Percentiles rank a stretch among this genome's conserved stretches.
These are phyloP conservation scores for Gyps fulvus DNA, from an alignment of 2,113 vertebrate genomes.

Conservation along the genomic window DNA sequence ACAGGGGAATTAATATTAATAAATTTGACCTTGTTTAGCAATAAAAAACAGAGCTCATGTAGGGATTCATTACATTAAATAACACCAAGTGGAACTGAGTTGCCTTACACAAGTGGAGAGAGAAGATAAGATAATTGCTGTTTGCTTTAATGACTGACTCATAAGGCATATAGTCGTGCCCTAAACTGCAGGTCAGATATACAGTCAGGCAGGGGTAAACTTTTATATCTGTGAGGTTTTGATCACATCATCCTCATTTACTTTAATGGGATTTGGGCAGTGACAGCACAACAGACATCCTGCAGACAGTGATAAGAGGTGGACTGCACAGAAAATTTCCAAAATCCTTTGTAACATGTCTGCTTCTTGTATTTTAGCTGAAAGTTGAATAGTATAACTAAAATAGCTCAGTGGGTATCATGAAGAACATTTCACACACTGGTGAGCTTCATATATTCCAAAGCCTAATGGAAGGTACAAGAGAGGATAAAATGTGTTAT, in stretches of 20 bases:
- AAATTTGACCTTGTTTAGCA: background rate
- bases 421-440: background rate
- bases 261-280: background rate
- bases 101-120: background rate
- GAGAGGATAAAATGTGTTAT: background rate
- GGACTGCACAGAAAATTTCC: background rate
- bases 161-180: background rate
- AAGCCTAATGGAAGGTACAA: background rate
- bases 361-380: background rate
- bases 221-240: background rate
- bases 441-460: background rate
- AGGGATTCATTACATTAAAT: background rate
- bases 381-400: background rate
- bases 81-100: background rate
- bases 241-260: background rate
- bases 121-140: background rate
- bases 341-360: background rate
- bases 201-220: background rate
- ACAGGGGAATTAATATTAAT: background rate
- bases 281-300: background rate
- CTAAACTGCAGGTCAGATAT: background rate
- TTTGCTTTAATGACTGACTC: background rate
- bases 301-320: background rate
- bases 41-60: accelerated
- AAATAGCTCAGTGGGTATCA: background rate